phyloP scores from a whole-genome alignment of 2,113 vertebrate genomes.

The Alosa alosa region DNA sequence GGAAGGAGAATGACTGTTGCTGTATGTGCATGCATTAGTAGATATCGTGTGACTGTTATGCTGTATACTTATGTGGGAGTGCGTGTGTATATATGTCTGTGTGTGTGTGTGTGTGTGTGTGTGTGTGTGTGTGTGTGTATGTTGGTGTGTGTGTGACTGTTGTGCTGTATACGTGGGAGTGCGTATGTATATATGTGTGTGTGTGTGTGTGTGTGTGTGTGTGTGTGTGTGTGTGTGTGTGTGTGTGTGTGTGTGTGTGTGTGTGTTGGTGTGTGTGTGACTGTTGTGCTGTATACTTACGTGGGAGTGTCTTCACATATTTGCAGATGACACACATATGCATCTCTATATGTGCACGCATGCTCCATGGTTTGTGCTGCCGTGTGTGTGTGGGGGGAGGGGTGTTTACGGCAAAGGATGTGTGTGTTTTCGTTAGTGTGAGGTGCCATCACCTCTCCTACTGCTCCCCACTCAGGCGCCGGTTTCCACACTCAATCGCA shows the following conservation, averaged over 20 bases:
- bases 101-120: constrained; percentile 1
- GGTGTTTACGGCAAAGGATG: neutral
- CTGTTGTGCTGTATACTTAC: neutral
- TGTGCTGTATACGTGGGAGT: too few relatives aligned
- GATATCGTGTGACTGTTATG: too few relatives aligned
- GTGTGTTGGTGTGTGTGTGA: too few relatives aligned
- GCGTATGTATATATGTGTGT: too few relatives aligned
- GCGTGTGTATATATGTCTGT: neutral
- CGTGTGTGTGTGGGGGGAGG: neutral
- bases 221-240: neutral
- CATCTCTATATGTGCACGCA: neutral
- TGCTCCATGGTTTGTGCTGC: neutral
- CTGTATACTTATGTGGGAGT: neutral
- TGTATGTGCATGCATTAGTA: too few relatives aligned
- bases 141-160: too few relatives aligned
- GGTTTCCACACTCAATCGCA: neutral
- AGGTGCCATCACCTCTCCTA: neutral
- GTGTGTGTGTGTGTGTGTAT: too few relatives aligned
- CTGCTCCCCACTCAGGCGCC: neutral
- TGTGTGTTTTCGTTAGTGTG: neutral
- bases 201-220: too few relatives aligned
- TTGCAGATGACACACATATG: neutral
- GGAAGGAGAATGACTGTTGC: too few relatives aligned
- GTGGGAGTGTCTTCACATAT: neutral
- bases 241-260: neutral